Percentiles rank a stretch among this genome's conserved stretches.
These are phyloP conservation scores for Synanthedon vespiformis DNA, from an alignment of 2,888 invertebrate species.

Conservation along the genomic window DNA sequence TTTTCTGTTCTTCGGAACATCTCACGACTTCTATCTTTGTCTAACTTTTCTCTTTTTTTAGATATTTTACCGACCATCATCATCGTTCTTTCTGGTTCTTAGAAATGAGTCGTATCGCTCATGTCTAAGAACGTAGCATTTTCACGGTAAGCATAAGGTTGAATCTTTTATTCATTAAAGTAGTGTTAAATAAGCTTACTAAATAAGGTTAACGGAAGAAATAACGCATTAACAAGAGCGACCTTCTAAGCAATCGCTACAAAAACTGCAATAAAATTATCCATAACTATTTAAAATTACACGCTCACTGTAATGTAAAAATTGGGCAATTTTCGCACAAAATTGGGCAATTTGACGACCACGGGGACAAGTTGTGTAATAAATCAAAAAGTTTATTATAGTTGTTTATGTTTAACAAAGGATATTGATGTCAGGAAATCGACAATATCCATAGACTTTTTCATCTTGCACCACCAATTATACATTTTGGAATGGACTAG, in stretches of 20 bases:
- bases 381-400: conserved; percentile 38
- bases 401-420: conserved; percentile 12
- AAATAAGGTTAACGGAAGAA: conserved; percentile 8
- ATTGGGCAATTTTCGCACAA: conserved; percentile 36
- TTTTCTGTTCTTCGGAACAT: too few species aligned
- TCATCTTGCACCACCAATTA: too few species aligned
- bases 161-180: too few species aligned
- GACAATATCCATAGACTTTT: conserved; percentile 3
- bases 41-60: too few species aligned
- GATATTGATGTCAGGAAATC: conserved; percentile 22
- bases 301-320: conserved; percentile 26
- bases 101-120: too few species aligned
- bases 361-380: conserved; percentile 38
- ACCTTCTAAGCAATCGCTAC: conserved; percentile 6
- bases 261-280: conserved; percentile 15
- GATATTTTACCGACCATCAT: too few species aligned
- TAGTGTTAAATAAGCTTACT: not conserved
- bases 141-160: too few species aligned
- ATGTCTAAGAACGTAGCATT: too few species aligned
- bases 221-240: conserved; percentile 7
- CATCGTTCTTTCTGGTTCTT: too few species aligned
- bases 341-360: conserved; percentile 48
- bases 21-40: too few species aligned
- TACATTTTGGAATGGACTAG: too few species aligned
- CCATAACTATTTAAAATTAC: conserved; percentile 41